Evolutionary conservation across 2,888 invertebrate genomes (phyloP).

Genomic region (Sinopyrophorus schimmeli): DNA sequence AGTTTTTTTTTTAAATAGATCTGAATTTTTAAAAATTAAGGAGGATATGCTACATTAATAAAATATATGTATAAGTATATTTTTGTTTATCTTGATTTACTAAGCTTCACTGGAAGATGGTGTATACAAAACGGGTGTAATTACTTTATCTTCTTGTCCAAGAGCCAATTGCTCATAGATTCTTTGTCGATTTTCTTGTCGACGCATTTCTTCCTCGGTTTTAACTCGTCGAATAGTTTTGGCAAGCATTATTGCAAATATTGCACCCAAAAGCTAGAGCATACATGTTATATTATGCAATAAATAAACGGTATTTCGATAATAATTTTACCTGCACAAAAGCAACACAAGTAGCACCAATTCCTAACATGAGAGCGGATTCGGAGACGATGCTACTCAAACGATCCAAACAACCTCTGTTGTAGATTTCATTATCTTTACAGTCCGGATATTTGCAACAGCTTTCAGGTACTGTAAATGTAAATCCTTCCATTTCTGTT

Average conservation of each 20-base stretch:
- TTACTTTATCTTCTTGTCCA: constrained; percentile 39
- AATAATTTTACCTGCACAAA: constrained; percentile 71
- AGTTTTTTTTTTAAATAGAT: too few relatives aligned
- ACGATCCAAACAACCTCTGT: constrained; percentile 64
- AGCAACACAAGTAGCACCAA: constrained; percentile 78
- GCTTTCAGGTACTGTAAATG: constrained; percentile 22
- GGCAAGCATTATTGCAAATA: constrained; percentile 88
- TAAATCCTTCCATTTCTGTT: not conserved
- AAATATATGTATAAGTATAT: too few relatives aligned
- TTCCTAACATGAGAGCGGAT: constrained; percentile 72
- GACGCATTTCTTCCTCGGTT: constrained; percentile 69
- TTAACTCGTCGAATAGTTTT: constrained; percentile 80
- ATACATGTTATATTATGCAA: not conserved
- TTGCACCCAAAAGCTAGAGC: constrained; percentile 78
- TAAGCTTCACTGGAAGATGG: constrained; percentile 34
- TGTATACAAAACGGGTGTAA: constrained; percentile 45
- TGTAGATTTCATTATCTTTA: constrained; percentile 34
- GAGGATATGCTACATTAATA: too few relatives aligned
- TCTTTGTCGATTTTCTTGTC: constrained; percentile 69
- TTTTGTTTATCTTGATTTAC: too few relatives aligned
- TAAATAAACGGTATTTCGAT: not conserved
- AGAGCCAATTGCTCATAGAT: constrained; percentile 41
- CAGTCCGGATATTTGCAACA: constrained; percentile 25
- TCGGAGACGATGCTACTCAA: constrained; percentile 67
- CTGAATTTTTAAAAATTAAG: too few relatives aligned